A percentile compares a stretch with the other conserved stretches of the same genome.
These are phyloP conservation scores for Spea hammondii DNA, from an alignment of 2,797 vertebrate genomes.

Conservation along the genomic window DNA sequence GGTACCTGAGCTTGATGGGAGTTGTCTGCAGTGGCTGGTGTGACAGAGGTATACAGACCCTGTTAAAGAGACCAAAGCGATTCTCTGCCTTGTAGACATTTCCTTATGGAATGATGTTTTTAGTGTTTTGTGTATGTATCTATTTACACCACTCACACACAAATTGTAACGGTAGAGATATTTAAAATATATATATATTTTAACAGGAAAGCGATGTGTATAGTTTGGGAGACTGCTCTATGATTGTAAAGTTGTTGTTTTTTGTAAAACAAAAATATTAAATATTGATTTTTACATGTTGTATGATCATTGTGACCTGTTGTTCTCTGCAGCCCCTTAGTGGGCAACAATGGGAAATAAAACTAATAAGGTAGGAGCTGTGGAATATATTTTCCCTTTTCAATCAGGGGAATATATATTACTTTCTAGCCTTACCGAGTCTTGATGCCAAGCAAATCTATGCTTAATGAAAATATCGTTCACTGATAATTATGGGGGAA, in stretches of 20 bases:
- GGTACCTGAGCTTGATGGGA: not conserved
- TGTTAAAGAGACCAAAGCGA: not conserved
- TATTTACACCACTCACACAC: not conserved
- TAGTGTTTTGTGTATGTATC: not conserved
- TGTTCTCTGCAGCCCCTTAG: constrained; percentile 10
- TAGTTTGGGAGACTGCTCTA: not conserved
- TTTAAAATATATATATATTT: constrained; percentile 4
- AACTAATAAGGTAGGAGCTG: not conserved
- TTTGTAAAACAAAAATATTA: constrained; percentile 1
- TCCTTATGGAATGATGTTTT: not conserved
- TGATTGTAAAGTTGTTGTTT: constrained; percentile 13
- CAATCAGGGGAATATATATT: too few relatives aligned
- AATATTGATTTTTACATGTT: not conserved
- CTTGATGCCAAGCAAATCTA: too few relatives aligned
- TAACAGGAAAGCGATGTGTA: not conserved
- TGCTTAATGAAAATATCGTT: too few relatives aligned
- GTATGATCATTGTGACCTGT: not conserved
- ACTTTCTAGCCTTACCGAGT: too few relatives aligned
- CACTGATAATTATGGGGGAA: too few relatives aligned
- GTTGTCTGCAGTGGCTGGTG: not conserved
- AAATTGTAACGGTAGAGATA: not conserved
- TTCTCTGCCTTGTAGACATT: not conserved
- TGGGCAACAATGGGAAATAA: constrained; percentile 1
- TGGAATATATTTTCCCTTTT: too few relatives aligned
- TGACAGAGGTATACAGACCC: not conserved